Evolutionary conservation across 2,113 vertebrate genomes (phyloP).

Genomic region (Lepisosteus oculatus): DNA sequence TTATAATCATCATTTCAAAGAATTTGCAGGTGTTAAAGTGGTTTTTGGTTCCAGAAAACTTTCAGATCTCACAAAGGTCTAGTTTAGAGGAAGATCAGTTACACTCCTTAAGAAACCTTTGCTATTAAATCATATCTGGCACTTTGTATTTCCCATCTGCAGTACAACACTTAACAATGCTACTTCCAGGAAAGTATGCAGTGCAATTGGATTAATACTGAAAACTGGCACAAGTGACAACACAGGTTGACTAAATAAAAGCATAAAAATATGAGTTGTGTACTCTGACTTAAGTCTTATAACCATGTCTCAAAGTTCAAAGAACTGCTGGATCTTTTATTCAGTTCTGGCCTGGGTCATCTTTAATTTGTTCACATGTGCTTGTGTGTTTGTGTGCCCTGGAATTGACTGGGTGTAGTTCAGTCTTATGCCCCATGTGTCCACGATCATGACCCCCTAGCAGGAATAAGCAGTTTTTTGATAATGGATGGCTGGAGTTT

Average conservation of each 20-base stretch:
- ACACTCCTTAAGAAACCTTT: background rate
- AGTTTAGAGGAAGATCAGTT: background rate
- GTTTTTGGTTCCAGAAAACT: background rate
- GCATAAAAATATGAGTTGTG: background rate
- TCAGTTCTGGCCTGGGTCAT: background rate
- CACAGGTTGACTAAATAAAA: slow-evolving; percentile 7
- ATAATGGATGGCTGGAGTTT: too few relatives aligned
- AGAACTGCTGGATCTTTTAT: too few relatives aligned
- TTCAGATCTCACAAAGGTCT: background rate
- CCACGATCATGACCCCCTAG: too few relatives aligned
- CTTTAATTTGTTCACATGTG: slow-evolving; percentile 14
- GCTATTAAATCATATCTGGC: slow-evolving; percentile 1
- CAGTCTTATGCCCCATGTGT: too few relatives aligned
- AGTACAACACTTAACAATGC: background rate
- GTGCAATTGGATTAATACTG: slow-evolving; percentile 1
- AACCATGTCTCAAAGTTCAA: too few relatives aligned
- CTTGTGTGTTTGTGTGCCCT: background rate
- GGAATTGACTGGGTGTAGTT: background rate
- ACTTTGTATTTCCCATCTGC: slow-evolving; percentile 10
- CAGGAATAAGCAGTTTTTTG: too few relatives aligned
- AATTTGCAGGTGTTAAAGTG: background rate
- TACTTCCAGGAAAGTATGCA: slow-evolving; percentile 1
- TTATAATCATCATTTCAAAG: background rate
- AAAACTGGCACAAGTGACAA: slow-evolving; percentile 1
- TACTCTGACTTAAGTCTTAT: too few relatives aligned